Evolutionary conservation across 2,113 vertebrate species (phyloP).

Genomic region (Sinocyclocheilus grahami): DNA sequence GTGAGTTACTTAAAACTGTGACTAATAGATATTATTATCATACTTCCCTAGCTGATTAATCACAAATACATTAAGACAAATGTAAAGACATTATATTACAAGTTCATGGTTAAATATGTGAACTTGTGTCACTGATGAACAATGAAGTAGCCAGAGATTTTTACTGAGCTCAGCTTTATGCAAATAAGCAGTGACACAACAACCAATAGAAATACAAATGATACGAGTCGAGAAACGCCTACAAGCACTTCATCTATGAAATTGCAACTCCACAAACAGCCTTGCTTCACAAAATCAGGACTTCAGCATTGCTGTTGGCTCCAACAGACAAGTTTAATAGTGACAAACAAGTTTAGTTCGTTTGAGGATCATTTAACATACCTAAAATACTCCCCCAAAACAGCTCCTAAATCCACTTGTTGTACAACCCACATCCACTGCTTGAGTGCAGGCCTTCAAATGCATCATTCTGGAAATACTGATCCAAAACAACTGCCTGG

Average conservation of each 20-base stretch:
- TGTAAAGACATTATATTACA: too few species aligned
- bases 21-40: too few species aligned
- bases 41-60: too few species aligned
- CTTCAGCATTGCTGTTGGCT: background rate
- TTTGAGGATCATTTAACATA: background rate
- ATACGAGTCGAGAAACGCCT: background rate
- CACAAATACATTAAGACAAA: too few species aligned
- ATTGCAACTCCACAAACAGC: background rate
- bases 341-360: background rate
- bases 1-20: too few species aligned
- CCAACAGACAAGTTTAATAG: background rate
- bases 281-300: background rate
- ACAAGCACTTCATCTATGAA: background rate
- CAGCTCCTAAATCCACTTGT: constrained; percentile 7
- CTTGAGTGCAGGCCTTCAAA: background rate
- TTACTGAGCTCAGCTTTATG: background rate
- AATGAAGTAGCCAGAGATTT: background rate
- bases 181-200: background rate
- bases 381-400: background rate
- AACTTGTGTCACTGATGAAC: background rate
- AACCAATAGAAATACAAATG: background rate
- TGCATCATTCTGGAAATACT: background rate
- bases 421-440: background rate
- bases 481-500: background rate
- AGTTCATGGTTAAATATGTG: too few species aligned